Conservation (phyloP, 2,797 vertebrate genomes). For the Sebastes taczanowskii region DNA sequence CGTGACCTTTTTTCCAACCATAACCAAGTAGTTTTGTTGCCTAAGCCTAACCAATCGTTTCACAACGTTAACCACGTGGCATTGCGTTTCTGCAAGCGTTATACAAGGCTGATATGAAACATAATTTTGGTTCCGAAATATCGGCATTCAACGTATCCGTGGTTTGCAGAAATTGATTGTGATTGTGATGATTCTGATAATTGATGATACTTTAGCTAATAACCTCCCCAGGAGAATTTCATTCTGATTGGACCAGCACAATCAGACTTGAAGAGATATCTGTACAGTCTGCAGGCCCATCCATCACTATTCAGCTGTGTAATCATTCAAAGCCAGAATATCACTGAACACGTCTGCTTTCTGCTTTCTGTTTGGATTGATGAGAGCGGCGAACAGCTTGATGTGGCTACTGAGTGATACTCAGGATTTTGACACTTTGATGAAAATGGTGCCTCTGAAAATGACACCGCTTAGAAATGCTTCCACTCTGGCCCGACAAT, state of each 20-base stretch:
- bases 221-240: neutral
- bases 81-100: too few species aligned
- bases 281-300: neutral
- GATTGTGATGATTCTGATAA: neutral
- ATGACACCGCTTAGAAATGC: neutral
- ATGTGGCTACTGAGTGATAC: neutral
- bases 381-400: slow-evolving; percentile 14
- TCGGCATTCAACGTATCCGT: too few species aligned
- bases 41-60: too few species aligned
- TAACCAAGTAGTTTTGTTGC: too few species aligned
- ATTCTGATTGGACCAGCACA: neutral
- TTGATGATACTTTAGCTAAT: neutral
- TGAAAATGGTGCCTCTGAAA: slow-evolving; percentile 9
- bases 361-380: neutral
- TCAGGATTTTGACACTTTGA: slow-evolving; percentile 11
- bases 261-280: neutral
- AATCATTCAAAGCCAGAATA: neutral
- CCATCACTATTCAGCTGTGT: neutral
- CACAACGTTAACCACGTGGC: too few species aligned
- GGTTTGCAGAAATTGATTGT: too few species aligned
- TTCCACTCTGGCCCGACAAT: neutral
- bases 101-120: too few species aligned
- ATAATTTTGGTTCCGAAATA: too few species aligned
- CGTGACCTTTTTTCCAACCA: too few species aligned
- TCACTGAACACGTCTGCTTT: neutral